Conservation (phyloP, 2,888 invertebrate species). For the Dendrolimus pini region DNA sequence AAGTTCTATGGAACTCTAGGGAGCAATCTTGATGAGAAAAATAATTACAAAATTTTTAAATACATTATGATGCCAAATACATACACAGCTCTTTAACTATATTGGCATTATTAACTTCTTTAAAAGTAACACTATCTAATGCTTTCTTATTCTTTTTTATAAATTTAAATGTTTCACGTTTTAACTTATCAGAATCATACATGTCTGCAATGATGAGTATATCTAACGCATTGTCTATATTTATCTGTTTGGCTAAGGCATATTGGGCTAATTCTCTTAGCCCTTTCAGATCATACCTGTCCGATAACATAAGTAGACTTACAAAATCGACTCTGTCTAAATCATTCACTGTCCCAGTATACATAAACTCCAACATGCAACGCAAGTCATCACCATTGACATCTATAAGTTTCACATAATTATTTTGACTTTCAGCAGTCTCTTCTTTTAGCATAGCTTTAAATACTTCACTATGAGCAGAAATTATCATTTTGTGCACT, state of each 20-base stretch:
- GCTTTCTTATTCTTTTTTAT: constrained; percentile 45
- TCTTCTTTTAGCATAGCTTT: constrained; percentile 65
- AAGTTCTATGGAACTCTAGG: too few relatives aligned
- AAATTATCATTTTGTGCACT: constrained; percentile 50
- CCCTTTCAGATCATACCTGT: constrained; percentile 50
- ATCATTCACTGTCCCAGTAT: constrained; percentile 51
- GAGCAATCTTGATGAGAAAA: too few relatives aligned
- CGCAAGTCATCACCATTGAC: constrained; percentile 48
- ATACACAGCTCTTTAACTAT: constrained; percentile 49
- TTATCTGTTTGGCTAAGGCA: constrained; percentile 41
- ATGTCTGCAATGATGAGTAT: constrained; percentile 49
- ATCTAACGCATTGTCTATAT: constrained; percentile 48
- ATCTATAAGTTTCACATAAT: constrained; percentile 50
- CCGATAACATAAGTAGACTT: constrained; percentile 51
- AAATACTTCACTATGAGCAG: constrained; percentile 59
- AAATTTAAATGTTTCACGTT: constrained; percentile 44
- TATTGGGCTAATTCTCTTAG: constrained; percentile 44
- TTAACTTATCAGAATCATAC: constrained; percentile 47
- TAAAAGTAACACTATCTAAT: constrained; percentile 37
- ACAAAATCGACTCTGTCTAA: constrained; percentile 41
- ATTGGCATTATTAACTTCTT: constrained; percentile 45
- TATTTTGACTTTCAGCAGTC: constrained; percentile 57
- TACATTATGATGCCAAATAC: constrained; percentile 28
- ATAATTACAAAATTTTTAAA: background rate
- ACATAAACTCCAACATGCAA: constrained; percentile 52